phyloP scores from a whole-genome alignment of 1,140 invertebrate species.

The Ephestia elutella region DNA sequence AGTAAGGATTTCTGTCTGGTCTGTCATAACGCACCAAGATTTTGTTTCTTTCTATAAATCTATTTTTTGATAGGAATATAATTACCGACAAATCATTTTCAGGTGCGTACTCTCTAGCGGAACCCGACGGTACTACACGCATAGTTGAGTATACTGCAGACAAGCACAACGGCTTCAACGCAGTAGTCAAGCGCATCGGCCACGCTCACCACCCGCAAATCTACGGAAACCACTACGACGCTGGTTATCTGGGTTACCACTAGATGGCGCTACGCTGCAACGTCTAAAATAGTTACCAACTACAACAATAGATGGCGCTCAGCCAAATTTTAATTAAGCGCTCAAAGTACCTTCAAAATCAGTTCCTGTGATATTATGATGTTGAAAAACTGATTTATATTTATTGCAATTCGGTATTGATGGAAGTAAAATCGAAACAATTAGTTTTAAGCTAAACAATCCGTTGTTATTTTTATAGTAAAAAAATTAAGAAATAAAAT shows the following conservation, averaged over 20 bases:
- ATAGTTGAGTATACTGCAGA: constrained; percentile 76
- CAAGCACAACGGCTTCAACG: constrained; percentile 73
- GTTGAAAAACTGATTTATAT: neutral
- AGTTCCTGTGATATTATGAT: constrained; percentile 1
- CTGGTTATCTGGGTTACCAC: constrained; percentile 52
- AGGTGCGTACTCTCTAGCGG: constrained; percentile 75
- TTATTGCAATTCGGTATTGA: neutral
- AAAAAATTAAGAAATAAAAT: neutral
- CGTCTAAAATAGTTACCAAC: neutral
- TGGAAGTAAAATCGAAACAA: neutral
- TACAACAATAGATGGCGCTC: neutral
- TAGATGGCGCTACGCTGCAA: constrained; percentile 24
- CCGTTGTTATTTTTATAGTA: neutral
- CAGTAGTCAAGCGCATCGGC: constrained; percentile 72
- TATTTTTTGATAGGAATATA: too few species aligned
- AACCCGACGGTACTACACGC: constrained; percentile 76
- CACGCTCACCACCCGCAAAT: constrained; percentile 70
- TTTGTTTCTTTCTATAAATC: too few species aligned
- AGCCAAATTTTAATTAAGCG: neutral
- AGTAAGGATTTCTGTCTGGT: too few species aligned
- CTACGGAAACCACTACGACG: constrained; percentile 33
- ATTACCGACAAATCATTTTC: constrained; percentile 15
- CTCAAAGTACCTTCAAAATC: neutral
- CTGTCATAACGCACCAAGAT: too few species aligned
- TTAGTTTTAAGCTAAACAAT: neutral